Evolutionary conservation across 2,113 vertebrate genomes (phyloP), one percentile per base, ranked within the genome.

Genomic region (Mungos mungo): DNA sequence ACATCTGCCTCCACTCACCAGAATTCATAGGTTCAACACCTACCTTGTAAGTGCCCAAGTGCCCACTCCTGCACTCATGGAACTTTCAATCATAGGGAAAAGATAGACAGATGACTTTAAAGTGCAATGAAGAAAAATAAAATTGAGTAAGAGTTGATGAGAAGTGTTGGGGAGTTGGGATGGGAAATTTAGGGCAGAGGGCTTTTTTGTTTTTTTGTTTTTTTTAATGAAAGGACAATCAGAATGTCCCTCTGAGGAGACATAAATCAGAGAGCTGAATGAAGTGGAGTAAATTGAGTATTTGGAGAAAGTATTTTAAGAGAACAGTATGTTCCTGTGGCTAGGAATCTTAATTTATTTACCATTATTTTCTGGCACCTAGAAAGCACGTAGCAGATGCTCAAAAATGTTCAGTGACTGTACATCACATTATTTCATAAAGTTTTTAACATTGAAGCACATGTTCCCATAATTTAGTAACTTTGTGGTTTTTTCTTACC

Each of bases 281-380:
- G 41, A 74, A 79, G 63, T 81, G 12, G 74, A 90, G 21, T 88
- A 87, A 88, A 95, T 7, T n/a, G 81, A 91, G 11, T 88, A 57
- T 83, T 96, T 95, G n/a, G 65, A 80, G 41, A 77, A 77, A 90
- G 25, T 86, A 47, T 88, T 94, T 33, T 85, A 89, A 96, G 54
- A 72, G 35, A 93, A 60, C 38, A 90, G 21, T 88, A 91, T 79
- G 9, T 6, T 72, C 35, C 68, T 35, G 7, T 66, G 14, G 33
- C 1, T 74, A 84, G 54, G 47, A 88, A 91, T 95, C n/a, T 65
- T 86, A 65, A 54, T 3, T 88, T 86, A 54, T 65, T 77, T 16
- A 71, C 12, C 52, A 38, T 83, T 90, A 23, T 63, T 76, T 15
- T 88, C 14, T 91, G 66, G 25, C 35, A 87, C 35, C 50, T 93